Conservation (phyloP, 2,113 vertebrate species). For the Donacobius atricapilla region DNA sequence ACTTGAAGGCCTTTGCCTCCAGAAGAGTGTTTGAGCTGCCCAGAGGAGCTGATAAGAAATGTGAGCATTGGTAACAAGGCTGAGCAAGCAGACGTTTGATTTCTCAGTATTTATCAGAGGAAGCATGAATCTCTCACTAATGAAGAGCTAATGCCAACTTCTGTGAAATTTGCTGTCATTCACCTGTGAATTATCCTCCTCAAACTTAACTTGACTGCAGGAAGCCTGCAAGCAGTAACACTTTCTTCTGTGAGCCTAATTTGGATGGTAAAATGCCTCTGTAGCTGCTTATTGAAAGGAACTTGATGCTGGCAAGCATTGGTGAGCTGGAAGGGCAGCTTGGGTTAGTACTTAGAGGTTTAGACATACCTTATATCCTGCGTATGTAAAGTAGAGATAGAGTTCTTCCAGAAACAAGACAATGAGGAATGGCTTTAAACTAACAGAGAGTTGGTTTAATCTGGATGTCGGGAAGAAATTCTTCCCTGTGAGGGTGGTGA, state of each 20-base stretch:
- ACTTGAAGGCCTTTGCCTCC: neutral
- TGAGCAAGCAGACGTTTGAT: neutral
- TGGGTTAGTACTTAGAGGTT: neutral
- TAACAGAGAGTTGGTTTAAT: neutral
- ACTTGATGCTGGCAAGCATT: neutral
- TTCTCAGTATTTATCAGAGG: slow-evolving; percentile 26
- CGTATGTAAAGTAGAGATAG: neutral
- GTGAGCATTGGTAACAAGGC: neutral
- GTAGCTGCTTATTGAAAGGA: neutral
- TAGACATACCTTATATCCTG: neutral
- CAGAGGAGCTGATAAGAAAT: neutral
- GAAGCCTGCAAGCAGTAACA: neutral
- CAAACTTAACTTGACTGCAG: slow-evolving; percentile 40
- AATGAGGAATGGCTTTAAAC: neutral
- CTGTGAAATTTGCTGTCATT: slow-evolving; percentile 50
- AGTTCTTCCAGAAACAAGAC: neutral
- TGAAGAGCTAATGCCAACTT: slow-evolving; percentile 35
- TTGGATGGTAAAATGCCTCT: neutral
- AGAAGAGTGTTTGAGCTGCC: neutral
- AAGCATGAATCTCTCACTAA: neutral
- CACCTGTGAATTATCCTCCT: slow-evolving; percentile 49
- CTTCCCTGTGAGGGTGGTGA: neutral
- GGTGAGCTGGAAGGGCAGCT: neutral
- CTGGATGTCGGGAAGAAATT: neutral
- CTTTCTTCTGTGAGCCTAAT: neutral